phyloP scores from a whole-genome alignment of 2,113 vertebrate genomes.

The Takifugu flavidus region DNA sequence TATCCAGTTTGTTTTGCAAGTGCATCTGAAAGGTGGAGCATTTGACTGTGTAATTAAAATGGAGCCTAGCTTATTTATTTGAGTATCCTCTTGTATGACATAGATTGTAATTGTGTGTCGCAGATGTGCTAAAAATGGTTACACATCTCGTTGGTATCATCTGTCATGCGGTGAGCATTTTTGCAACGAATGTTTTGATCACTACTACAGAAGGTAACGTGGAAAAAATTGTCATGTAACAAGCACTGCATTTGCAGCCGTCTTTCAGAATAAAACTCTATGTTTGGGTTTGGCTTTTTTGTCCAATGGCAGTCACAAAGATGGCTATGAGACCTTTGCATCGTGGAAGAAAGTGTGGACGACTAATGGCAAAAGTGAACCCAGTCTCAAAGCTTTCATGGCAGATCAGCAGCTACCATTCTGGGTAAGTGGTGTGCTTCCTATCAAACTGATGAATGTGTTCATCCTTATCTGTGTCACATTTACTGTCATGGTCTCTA shows the following conservation, averaged over 20 bases:
- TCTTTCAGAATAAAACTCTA: background rate
- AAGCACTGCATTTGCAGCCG: background rate
- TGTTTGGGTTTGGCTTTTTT: background rate
- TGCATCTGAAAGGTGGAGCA: slow-evolving; percentile 87
- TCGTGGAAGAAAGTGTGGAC: slow-evolving; percentile 97
- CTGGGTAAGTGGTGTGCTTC: slow-evolving; percentile 79
- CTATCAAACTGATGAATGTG: background rate
- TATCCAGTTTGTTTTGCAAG: slow-evolving; percentile 98
- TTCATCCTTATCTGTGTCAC: background rate
- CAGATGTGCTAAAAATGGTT: slow-evolving; percentile 98
- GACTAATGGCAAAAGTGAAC: slow-evolving; percentile 95
- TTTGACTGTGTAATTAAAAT: background rate
- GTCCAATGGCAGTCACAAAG: slow-evolving; percentile 86
- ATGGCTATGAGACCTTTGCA: slow-evolving; percentile 91
- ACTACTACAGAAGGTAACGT: slow-evolving; percentile 94
- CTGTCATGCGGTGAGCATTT: slow-evolving; percentile 98
- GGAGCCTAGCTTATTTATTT: background rate
- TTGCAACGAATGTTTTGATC: slow-evolving; percentile 98
- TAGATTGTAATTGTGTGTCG: slow-evolving; percentile 1
- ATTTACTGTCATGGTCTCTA: background rate
- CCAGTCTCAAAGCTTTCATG: slow-evolving; percentile 98
- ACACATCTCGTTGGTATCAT: slow-evolving; percentile 97
- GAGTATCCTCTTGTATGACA: background rate
- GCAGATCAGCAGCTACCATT: slow-evolving; percentile 96
- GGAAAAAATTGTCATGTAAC: background rate